These are phyloP conservation scores for Todiramphus saurophagus DNA, from an alignment of 2,113 vertebrate genomes.

Conservation along the genomic window DNA sequence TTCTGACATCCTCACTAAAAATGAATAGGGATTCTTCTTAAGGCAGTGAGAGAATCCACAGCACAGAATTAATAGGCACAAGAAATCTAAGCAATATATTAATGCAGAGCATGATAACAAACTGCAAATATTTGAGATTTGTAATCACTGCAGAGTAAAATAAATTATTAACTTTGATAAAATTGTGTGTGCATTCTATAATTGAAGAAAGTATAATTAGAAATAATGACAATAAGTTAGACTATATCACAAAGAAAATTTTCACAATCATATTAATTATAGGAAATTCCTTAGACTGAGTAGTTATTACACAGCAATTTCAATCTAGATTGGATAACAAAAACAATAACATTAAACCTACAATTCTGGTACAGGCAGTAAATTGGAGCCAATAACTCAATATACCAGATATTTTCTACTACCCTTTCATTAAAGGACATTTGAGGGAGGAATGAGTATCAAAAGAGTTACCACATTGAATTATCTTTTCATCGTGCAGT, in stretches of 20 bases:
- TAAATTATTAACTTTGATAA: conserved; percentile 28
- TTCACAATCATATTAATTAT: neutral
- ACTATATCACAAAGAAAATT: neutral
- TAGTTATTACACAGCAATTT: neutral
- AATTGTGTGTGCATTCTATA: neutral
- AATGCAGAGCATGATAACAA: neutral
- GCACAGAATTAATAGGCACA: neutral
- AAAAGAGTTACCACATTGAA: neutral
- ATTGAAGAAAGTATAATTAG: neutral
- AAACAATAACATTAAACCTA: neutral
- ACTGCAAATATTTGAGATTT: conserved; percentile 1
- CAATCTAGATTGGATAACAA: neutral
- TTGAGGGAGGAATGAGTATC: neutral
- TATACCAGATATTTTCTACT: neutral
- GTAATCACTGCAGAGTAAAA: neutral
- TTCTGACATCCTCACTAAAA: neutral
- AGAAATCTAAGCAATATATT: neutral
- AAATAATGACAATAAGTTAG: conserved; percentile 12
- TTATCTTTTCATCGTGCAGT: neutral
- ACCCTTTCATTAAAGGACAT: neutral
- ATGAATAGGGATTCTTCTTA: neutral
- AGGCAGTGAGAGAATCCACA: neutral
- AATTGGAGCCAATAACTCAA: neutral
- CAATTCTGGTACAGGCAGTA: neutral
- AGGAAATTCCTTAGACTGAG: neutral